A percentile compares a stretch with the other conserved stretches of the same genome.
Conservation (phyloP, 2,888 invertebrate genomes). For the Arge pagana region DNA sequence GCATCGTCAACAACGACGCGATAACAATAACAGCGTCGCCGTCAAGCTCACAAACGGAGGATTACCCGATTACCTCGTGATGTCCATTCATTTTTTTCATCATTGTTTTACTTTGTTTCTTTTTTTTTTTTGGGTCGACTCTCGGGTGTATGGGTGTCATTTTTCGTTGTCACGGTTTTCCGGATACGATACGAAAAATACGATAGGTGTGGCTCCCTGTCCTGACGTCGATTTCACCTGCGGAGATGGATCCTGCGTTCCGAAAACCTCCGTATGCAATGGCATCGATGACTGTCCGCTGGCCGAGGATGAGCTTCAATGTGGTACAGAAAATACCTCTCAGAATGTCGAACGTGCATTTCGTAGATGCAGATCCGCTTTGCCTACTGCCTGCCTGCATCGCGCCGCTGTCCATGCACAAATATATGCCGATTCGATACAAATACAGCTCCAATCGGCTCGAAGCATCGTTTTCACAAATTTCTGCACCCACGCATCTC, state of each 20-base stretch:
- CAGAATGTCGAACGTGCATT: too few relatives aligned
- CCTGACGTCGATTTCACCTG: constrained; percentile 68
- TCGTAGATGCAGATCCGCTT: too few relatives aligned
- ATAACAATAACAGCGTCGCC: background rate
- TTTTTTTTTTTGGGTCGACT: constrained; percentile 2
- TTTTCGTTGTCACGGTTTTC: constrained; percentile 14
- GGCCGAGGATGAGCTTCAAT: constrained; percentile 58
- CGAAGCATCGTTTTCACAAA: too few relatives aligned
- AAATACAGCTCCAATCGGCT: too few relatives aligned
- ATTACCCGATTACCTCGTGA: background rate
- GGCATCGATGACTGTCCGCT: constrained; percentile 71
- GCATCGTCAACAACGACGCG: background rate
- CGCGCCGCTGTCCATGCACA: too few relatives aligned
- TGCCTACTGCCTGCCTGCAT: background rate
- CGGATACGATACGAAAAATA: constrained; percentile 41
- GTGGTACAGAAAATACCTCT: constrained; percentile 54
- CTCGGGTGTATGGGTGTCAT: constrained; percentile 3
- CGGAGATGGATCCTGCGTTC: constrained; percentile 75
- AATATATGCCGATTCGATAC: too few relatives aligned
- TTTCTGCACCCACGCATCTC: too few relatives aligned
- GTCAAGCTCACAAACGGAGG: constrained; percentile 1
- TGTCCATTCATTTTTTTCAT: constrained; percentile 5
- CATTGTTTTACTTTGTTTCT: constrained; percentile 5
- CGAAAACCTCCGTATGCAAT: constrained; percentile 72
- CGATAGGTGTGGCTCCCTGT: constrained; percentile 56